A percentile compares a stretch with the other conserved stretches of the same genome.
Evolutionary conservation across 1,140 invertebrate species (phyloP).

Genomic region (Zaprionus africanus): DNA sequence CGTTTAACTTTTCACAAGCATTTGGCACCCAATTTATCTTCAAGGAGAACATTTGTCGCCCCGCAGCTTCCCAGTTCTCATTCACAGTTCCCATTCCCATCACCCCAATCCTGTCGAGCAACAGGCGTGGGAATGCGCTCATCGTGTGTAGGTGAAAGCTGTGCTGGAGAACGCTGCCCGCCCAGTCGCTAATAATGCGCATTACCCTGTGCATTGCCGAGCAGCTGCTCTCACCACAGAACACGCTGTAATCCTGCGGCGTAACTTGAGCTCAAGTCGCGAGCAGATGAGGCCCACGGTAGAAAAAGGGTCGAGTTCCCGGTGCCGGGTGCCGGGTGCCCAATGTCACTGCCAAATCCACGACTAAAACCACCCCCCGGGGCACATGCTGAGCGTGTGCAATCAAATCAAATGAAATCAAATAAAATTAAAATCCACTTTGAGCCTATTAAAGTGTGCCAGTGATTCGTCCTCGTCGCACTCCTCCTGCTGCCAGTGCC

Average conservation of each 20-base stretch:
- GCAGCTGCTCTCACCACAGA: conserved; percentile 62
- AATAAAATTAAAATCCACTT: conserved; percentile 84
- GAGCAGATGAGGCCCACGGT: conserved; percentile 36
- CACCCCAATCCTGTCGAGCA: conserved; percentile 26
- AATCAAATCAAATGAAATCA: conserved; percentile 79
- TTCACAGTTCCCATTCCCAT: conserved; percentile 4
- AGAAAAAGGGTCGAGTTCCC: conserved; percentile 27
- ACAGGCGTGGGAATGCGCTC: conserved; percentile 69
- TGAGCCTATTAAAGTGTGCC: conserved; percentile 81
- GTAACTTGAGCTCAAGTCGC: conserved; percentile 63
- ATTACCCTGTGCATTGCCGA: conserved; percentile 42
- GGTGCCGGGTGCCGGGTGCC: neutral
- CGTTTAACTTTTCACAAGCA: conserved; percentile 80
- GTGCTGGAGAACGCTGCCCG: conserved; percentile 19
- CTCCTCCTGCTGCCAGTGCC: neutral
- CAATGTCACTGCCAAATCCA: conserved; percentile 11
- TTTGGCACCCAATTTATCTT: conserved; percentile 78
- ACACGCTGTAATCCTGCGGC: conserved; percentile 67
- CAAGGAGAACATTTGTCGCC: conserved; percentile 66
- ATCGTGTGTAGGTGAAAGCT: conserved; percentile 47
- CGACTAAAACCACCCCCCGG: conserved; percentile 47
- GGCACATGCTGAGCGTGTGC: conserved; percentile 47
- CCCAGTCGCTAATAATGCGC: conserved; percentile 66
- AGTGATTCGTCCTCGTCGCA: conserved; percentile 17
- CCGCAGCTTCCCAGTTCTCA: conserved; percentile 43